These are phyloP conservation scores for Petrosia ficiformis DNA, from an alignment of 37 sponge, comb jelly and placozoan genomes.

Conservation along the genomic window DNA sequence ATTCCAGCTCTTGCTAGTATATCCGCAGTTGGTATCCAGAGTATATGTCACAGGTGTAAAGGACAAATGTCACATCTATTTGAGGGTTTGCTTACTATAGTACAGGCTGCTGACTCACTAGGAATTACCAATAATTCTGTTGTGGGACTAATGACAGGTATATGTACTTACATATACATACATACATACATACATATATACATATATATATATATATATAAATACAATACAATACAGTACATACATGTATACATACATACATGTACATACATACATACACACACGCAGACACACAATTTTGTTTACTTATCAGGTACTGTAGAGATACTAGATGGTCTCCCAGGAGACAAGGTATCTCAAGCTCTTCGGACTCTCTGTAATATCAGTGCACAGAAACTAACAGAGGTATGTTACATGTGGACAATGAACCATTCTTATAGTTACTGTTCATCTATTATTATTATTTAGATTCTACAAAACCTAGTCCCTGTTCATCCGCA, in stretches of 20 bases:
- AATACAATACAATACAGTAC: no score
- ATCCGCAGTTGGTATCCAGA: conserved; percentile 71
- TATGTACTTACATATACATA: background rate
- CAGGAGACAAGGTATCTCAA: conserved; percentile 34
- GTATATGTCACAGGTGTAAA: conserved; percentile 64
- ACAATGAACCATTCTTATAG: background rate
- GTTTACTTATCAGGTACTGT: conserved; percentile 30
- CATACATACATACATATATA: no score
- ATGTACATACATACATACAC: no score
- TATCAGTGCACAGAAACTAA: conserved; percentile 22
- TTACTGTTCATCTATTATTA: background rate
- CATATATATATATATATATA: background rate
- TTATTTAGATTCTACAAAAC: conserved; percentile 9
- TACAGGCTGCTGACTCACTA: conserved; percentile 63
- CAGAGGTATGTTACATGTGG: background rate
- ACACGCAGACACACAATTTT: no score
- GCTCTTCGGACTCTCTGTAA: conserved; percentile 42
- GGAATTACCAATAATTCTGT: conserved; percentile 60
- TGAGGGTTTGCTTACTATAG: conserved; percentile 57
- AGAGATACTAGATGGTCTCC: conserved; percentile 37
- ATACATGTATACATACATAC: no score
- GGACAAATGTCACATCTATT: conserved; percentile 58
- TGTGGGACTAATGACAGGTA: conserved; percentile 63
- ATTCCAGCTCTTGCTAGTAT: conserved; percentile 44
- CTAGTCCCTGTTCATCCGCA: conserved; percentile 11